These are phyloP conservation scores for Spheniscus humboldti DNA, from an alignment of 2,797 vertebrate species.

Conservation along the genomic window DNA sequence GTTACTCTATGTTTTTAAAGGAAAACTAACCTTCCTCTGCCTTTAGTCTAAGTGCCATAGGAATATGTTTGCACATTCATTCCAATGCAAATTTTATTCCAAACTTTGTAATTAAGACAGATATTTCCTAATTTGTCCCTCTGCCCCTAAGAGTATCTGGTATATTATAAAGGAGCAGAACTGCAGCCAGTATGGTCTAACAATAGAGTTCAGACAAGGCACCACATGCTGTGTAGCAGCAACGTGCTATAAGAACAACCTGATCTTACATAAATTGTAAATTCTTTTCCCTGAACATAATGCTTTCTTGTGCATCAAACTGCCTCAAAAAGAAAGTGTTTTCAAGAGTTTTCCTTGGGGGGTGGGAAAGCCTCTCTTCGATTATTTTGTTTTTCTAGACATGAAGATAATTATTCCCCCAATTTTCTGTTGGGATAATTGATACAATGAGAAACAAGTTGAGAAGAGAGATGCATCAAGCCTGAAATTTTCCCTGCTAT, in stretches of 20 bases:
- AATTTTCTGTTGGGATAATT: not conserved
- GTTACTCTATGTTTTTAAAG: not conserved
- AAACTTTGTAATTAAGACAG: not conserved
- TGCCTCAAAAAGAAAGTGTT: not conserved
- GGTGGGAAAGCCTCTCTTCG: not conserved
- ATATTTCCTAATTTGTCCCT: not conserved
- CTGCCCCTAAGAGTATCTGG: not conserved
- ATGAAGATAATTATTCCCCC: not conserved
- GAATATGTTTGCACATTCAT: not conserved
- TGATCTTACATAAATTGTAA: not conserved
- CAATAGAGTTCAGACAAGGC: not conserved
- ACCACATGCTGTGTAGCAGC: not conserved
- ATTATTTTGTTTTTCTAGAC: not conserved
- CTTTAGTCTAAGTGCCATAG: not conserved
- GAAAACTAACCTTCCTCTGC: not conserved
- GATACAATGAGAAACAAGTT: not conserved
- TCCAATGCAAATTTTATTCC: not conserved
- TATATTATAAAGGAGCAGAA: not conserved
- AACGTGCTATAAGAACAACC: not conserved
- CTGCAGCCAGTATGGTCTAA: not conserved
- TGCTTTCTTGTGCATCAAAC: not conserved
- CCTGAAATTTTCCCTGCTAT: not conserved
- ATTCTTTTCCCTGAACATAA: not conserved
- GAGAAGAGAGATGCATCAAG: not conserved
- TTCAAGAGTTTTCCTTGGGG: not conserved